Base-by-base conservation (phyloP, 2,888 invertebrate genomes). In the Tubulanus polymorphus region DNA sequence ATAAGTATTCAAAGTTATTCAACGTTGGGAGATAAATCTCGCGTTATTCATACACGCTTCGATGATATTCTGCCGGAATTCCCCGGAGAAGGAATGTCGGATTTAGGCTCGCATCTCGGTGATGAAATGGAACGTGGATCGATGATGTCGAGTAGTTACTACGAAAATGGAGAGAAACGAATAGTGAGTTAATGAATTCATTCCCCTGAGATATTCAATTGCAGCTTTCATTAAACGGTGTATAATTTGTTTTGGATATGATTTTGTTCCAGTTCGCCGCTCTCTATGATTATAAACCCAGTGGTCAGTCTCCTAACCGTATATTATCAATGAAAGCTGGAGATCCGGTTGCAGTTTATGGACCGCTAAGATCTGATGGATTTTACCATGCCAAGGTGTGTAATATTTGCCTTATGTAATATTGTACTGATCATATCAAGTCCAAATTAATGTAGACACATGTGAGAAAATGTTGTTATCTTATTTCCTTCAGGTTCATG, bases 261-360 rank as follows among this genome's bases (percentile, higher is more conserved):
- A n/a, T 12, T 32, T 10, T 32, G 10, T 32, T 64, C 12, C 65
- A 75, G 75, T 73, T 72, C 61, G 62, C 74, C 62, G 75, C 72
- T 26, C 62, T 75, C 49, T 76, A 76, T 59, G 76, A 76, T 61
- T 76, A 75, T 60, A 65, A 69, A 56, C 76, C 76, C 12, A 48
- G 61, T 1, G 64, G 67, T 49, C 72, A 74, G 49, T 72, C 74
- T 1, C 71, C 72, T 2, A 66, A 69, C 25, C 68, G 69, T 37
- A 66, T 66, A 56, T 62, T 77, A 48, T 59, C 65, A 15, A 72
- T 77, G 60, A 64, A 64, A 37, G 72, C 75, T 27, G 77, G 77
- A 3, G 75, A 77, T 48, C 55, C 69, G 23, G 67, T 77, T 51
- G 60, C 66, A 18, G 72, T 73, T 5, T 75, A 71, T 57, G 76